Evolutionary conservation across 2,888 invertebrate species (phyloP).

Genomic region (Antitype chi): DNA sequence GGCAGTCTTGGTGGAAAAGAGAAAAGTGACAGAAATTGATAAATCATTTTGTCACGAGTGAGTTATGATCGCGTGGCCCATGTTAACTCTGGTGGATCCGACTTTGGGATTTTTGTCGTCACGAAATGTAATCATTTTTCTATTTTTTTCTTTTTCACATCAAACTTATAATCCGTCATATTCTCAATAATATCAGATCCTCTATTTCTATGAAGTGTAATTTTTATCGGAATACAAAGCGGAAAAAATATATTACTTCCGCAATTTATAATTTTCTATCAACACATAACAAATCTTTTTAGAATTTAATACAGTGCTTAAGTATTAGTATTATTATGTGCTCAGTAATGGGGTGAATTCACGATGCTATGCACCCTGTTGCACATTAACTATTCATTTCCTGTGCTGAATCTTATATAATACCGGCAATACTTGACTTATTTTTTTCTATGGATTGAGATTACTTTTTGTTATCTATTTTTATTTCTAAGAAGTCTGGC

Average conservation of each 20-base stretch:
- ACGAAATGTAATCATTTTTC: neutral
- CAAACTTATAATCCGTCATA: neutral
- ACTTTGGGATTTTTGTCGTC: neutral
- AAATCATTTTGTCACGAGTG: neutral
- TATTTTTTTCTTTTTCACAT: no score
- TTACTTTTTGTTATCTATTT: constrained; percentile 12
- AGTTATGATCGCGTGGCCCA: neutral
- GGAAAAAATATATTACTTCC: neutral
- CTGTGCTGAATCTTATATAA: constrained; percentile 26
- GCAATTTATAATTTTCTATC: neutral
- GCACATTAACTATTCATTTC: constrained; percentile 9
- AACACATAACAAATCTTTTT: constrained; percentile 7
- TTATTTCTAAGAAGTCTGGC: neutral
- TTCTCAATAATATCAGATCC: neutral
- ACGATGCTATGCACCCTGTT: neutral
- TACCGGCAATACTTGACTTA: constrained; percentile 7
- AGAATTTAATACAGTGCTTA: constrained; percentile 17
- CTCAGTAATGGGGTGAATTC: neutral
- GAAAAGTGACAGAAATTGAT: no score
- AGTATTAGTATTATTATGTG: constrained; percentile 11
- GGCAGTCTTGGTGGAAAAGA: neutral
- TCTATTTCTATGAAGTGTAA: neutral
- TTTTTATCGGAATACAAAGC: neutral
- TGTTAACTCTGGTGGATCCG: neutral
- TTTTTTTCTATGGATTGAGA: neutral